Evolutionary conservation across 2,797 vertebrate genomes (phyloP).

Genomic region (Pitangus sulphuratus): DNA sequence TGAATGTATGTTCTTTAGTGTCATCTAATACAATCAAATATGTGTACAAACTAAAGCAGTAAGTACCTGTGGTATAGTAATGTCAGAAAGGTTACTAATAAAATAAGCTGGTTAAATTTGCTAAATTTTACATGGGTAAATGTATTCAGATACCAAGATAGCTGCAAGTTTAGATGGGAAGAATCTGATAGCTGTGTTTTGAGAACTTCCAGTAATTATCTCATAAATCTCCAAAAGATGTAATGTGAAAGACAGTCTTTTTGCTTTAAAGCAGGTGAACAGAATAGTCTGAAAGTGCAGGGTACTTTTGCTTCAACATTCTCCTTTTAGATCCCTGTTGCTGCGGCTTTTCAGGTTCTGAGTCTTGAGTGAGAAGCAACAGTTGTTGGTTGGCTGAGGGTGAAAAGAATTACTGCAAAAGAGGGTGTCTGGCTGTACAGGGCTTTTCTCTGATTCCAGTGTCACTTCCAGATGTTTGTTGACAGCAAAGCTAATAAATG

Average conservation of each 20-base stretch:
- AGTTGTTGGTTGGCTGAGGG: background rate
- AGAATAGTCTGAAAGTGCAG: background rate
- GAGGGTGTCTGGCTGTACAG: background rate
- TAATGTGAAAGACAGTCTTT: background rate
- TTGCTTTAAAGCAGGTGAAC: background rate
- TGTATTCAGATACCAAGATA: background rate
- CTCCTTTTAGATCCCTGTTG: background rate
- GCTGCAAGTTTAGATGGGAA: background rate
- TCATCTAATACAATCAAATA: background rate
- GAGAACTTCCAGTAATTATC: background rate
- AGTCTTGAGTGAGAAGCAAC: background rate
- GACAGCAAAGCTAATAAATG: background rate
- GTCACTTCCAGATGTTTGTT: background rate
- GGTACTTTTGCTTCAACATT: background rate
- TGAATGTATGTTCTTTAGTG: background rate
- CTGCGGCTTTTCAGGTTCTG: background rate
- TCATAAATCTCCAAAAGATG: background rate
- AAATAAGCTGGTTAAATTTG: background rate
- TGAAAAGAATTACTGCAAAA: background rate
- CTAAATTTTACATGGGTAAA: background rate
- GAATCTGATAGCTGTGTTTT: background rate
- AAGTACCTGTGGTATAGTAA: background rate
- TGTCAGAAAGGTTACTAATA: background rate
- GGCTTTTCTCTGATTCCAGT: background rate
- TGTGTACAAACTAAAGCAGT: background rate